A percentile compares a stretch with the other conserved stretches of the same genome.
Evolutionary conservation across 1,140 invertebrate species (phyloP).

Genomic region (Drosophila novamexicana): DNA sequence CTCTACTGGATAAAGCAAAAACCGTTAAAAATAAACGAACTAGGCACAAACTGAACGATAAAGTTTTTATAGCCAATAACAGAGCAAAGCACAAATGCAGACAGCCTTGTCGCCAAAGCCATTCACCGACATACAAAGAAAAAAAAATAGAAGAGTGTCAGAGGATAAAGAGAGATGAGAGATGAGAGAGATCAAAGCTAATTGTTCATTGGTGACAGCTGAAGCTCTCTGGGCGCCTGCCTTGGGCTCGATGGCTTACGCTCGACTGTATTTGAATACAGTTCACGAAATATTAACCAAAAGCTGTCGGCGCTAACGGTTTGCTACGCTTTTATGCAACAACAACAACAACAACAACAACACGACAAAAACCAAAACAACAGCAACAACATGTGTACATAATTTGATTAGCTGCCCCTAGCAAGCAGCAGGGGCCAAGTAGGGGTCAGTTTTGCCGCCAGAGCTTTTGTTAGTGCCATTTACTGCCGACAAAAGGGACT

Average conservation of each 20-base stretch:
- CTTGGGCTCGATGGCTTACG: constrained; percentile 2
- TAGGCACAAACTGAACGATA: background rate
- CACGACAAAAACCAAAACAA: too few relatives aligned
- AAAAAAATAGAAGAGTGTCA: background rate
- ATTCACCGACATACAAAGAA: background rate
- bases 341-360: too few relatives aligned
- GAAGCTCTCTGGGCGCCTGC: background rate
- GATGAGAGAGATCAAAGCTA: constrained; percentile 2
- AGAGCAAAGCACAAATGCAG: background rate
- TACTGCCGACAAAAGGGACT: constrained; percentile 1
- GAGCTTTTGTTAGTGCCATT: constrained; percentile 18
- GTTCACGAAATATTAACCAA: background rate
- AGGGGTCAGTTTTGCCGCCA: background rate
- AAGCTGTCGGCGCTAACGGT: background rate
- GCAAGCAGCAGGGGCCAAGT: background rate
- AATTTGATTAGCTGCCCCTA: background rate
- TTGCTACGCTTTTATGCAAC: constrained; percentile 18
- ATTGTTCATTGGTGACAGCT: constrained; percentile 11
- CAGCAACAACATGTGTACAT: background rate
- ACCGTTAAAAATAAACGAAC: background rate
- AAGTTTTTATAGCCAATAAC: too few relatives aligned
- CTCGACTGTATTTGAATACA: constrained; percentile 30
- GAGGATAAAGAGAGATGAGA: background rate
- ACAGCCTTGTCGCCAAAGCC: background rate
- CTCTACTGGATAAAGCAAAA: too few relatives aligned